Base-by-base conservation (phyloP, 1,140 invertebrate species). In the Vanessa tameamea region DNA sequence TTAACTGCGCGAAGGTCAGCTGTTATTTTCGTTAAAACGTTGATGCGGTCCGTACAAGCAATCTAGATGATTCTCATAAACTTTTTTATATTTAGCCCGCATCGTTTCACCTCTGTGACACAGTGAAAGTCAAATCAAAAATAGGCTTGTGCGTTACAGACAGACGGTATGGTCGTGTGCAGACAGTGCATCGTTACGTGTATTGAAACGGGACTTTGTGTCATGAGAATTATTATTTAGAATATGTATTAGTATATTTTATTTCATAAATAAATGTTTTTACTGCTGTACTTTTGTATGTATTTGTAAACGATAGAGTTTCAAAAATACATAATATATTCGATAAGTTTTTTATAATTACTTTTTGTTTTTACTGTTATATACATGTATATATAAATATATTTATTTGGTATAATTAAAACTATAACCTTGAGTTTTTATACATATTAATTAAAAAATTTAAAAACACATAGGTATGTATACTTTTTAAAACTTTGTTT, bases 1-100 rank as follows among this genome's bases (percentile, higher is more conserved):
- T 47, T 72, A 66, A 66, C 31, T n/a, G 20, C 51, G 51, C 53
- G 71, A 72, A 72, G 71, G 71, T 66, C 71, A 14, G 12, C 43
- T 13, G 43, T 73, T 73, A 73, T 73, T 73, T 73, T 73, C 71
- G 71, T 67, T 64, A 59, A 67, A 73, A 66, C 20, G 37, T 64
- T 65, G 31, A 37, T 59, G 64, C 64, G 69, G 31, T 15, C 13
- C 48, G 48, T 61, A 37, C 20, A 20, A 43, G 63, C 47, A 48
- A 48, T 69, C 57, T 69, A 61, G 57, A 61, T 48, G 57, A 14
- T 64, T 59, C 37, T 69, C 67, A 69, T 61, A 69, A 69, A 61
- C 43, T 69, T 69, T 57, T 23, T 59, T 68, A 69, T 69, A 69
- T 69, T 69, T 69, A 69, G 68, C 47, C 47, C 66, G 37, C 14